Percentiles rank a stretch among this genome's conserved stretches.
These are phyloP conservation scores for Solenopsis invicta DNA, from an alignment of 1,140 invertebrate genomes.

Conservation along the genomic window DNA sequence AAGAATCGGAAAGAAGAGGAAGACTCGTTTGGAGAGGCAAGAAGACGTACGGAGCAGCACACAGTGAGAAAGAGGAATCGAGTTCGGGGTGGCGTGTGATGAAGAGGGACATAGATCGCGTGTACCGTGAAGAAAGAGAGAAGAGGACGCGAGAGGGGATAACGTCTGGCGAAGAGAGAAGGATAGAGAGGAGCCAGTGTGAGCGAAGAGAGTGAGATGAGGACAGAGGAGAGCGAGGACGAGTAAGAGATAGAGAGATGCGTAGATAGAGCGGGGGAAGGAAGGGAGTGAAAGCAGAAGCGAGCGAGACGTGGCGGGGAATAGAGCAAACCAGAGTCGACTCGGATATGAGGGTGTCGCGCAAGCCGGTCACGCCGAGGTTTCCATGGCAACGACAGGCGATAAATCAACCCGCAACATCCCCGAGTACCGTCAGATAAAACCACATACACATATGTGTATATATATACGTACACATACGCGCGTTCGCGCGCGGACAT, in stretches of 20 bases:
- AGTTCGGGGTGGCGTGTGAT: slow-evolving; percentile 58
- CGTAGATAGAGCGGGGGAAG: slow-evolving; percentile 7
- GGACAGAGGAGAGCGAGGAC: slow-evolving; percentile 16
- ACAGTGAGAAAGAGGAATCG: slow-evolving; percentile 66
- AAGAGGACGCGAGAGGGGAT: slow-evolving; percentile 7
- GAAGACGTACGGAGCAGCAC: slow-evolving; percentile 57
- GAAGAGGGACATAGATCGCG: slow-evolving; percentile 60
- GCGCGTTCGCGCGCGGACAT: slow-evolving; percentile 61
- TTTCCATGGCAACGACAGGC: slow-evolving; percentile 85
- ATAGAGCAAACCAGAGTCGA: slow-evolving; percentile 79
- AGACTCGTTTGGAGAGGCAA: slow-evolving; percentile 45
- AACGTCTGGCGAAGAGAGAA: slow-evolving; percentile 39
- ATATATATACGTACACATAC: slow-evolving; percentile 48
- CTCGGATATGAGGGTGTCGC: slow-evolving; percentile 86
- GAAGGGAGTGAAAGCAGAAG: slow-evolving; percentile 46
- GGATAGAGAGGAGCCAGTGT: slow-evolving; percentile 45
- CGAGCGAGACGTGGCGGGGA: slow-evolving; percentile 61
- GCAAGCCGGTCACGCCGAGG: slow-evolving; percentile 85
- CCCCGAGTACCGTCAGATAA: slow-evolving; percentile 83
- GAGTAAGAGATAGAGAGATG: slow-evolving; percentile 20
- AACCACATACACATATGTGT: slow-evolving; percentile 81
- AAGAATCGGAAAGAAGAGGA: slow-evolving; percentile 53
- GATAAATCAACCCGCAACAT: slow-evolving; percentile 86
- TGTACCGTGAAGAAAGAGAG: slow-evolving; percentile 43
- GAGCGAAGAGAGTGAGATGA: slow-evolving; percentile 6